phyloP scores from a whole-genome alignment of 2,797 vertebrate species.

The Pipistrellus pygmaeus region DNA sequence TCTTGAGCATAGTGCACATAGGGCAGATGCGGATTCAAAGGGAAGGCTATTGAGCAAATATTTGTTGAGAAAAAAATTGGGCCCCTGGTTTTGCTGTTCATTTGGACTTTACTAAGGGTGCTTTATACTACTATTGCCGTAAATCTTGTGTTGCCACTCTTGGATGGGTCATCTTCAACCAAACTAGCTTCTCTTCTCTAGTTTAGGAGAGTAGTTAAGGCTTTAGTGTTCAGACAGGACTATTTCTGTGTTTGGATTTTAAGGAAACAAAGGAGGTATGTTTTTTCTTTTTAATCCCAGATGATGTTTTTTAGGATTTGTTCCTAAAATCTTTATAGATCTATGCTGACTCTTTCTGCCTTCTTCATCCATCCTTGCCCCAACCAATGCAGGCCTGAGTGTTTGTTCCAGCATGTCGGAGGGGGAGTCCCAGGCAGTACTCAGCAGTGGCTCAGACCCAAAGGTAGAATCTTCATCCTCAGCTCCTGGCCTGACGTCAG shows the following conservation, averaged over 20 bases:
- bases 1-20: conserved; percentile 36
- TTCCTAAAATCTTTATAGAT: conserved; percentile 21
- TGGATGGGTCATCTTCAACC: conserved; percentile 42
- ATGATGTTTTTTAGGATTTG: conserved; percentile 38
- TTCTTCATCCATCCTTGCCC: conserved; percentile 18
- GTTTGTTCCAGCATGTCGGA: conserved; percentile 93
- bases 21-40: background rate
- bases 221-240: conserved; percentile 34
- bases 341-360: conserved; percentile 36
- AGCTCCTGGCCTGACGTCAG: conserved; percentile 90
- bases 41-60: background rate
- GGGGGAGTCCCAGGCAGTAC: conserved; percentile 92
- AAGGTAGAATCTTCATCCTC: conserved; percentile 90
- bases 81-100: background rate
- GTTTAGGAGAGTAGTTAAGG: conserved; percentile 6
- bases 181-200: background rate
- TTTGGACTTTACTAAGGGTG: conserved; percentile 24
- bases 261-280: conserved; percentile 31
- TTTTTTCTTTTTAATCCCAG: conserved; percentile 49
- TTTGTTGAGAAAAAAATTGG: conserved; percentile 28
- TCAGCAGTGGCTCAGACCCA: conserved; percentile 89
- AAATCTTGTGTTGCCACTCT: conserved; percentile 17
- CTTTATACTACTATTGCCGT: background rate
- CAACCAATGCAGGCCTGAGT: conserved; percentile 63
- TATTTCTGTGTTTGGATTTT: conserved; percentile 66